Conservation (phyloP, 1,140 invertebrate genomes). For the Leptopilina clavipes region DNA sequence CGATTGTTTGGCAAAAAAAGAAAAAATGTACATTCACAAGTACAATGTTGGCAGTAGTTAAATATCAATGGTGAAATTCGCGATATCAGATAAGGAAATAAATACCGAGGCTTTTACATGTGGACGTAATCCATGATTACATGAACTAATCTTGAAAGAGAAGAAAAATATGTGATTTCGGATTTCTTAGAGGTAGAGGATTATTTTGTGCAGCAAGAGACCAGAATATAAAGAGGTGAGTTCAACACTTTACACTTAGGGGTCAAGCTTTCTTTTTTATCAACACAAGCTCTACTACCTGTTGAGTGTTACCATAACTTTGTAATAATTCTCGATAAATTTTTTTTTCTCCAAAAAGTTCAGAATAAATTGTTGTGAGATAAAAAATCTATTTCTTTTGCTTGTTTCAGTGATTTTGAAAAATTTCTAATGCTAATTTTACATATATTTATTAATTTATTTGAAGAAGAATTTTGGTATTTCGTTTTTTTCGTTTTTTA, state of each 20-base stretch:
- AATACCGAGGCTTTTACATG: neutral
- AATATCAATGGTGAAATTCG: neutral
- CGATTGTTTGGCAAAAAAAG: neutral
- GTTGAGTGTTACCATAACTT: conserved; percentile 20
- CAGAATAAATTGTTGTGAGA: no score
- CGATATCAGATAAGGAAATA: neutral
- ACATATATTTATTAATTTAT: no score
- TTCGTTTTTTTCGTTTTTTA: no score
- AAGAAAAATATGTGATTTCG: neutral
- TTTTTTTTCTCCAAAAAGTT: neutral
- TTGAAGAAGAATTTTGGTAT: no score
- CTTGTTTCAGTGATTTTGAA: neutral
- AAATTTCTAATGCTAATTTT: neutral
- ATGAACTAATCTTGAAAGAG: neutral
- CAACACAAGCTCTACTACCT: conserved; percentile 1
- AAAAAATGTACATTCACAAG: neutral
- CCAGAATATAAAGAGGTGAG: conserved; percentile 8
- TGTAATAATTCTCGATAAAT: neutral
- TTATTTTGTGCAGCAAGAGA: neutral
- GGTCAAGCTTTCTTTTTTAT: conserved; percentile 18
- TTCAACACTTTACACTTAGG: neutral
- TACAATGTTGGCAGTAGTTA: neutral
- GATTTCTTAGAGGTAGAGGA: conserved; percentile 4
- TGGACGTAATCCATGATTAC: neutral
- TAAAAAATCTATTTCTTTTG: no score